These are phyloP conservation scores for Proisotoma minuta DNA, from an alignment of 2,888 invertebrate genomes.

Conservation along the genomic window DNA sequence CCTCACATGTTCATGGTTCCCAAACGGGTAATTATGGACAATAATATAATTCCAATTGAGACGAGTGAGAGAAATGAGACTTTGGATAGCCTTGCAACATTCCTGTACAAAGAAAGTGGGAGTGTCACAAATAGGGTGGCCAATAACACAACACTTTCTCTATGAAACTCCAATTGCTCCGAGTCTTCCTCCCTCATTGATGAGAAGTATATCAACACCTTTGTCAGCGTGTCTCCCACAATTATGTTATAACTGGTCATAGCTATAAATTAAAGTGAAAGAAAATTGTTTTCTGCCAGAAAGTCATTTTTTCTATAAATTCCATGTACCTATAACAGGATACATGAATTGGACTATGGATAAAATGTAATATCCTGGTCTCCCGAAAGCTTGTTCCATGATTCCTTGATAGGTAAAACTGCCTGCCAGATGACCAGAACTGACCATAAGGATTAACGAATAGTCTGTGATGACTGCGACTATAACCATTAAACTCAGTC, in stretches of 20 bases:
- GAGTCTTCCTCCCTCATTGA: constrained; percentile 51
- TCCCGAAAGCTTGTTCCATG: constrained; percentile 75
- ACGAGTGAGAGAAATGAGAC: constrained; percentile 65
- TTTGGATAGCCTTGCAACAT: constrained; percentile 50
- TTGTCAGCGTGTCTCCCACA: constrained; percentile 78
- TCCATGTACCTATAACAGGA: constrained; percentile 69
- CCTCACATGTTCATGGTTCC: constrained; percentile 65
- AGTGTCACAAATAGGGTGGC: constrained; percentile 69
- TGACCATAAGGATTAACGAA: constrained; percentile 72
- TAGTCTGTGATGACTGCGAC: constrained; percentile 76
- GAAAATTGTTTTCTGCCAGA: background rate
- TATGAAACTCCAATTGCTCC: constrained; percentile 57
- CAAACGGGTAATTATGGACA: constrained; percentile 61
- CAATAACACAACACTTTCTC: constrained; percentile 66
- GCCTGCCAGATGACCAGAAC: constrained; percentile 68
- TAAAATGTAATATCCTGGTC: constrained; percentile 69
- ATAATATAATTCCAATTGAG: constrained; percentile 67
- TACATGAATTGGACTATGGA: constrained; percentile 74
- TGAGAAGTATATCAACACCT: constrained; percentile 69
- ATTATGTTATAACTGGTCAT: constrained; percentile 86
- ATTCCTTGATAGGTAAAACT: constrained; percentile 69
- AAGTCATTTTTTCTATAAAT: background rate
- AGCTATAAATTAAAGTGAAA: constrained; percentile 56
- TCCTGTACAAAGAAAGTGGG: constrained; percentile 72
- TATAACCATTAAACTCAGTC: constrained; percentile 63